Percentiles rank a stretch among this genome's conserved stretches.
These are phyloP conservation scores for Allochrocebus solatus DNA, from an alignment of 2,797 vertebrate species.

Conservation along the genomic window DNA sequence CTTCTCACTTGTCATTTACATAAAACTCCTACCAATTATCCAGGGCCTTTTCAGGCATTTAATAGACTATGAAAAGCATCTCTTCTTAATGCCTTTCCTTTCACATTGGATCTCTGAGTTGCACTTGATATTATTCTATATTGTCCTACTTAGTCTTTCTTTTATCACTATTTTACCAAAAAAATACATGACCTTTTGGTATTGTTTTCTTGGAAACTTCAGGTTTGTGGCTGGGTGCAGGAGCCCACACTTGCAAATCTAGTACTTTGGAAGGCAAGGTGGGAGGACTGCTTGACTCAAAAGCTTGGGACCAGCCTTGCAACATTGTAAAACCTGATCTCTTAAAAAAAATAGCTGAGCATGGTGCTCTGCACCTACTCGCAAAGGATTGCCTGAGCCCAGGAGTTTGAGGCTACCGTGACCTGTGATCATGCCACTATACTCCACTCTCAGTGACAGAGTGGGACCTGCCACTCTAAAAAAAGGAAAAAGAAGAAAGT, in stretches of 20 bases:
- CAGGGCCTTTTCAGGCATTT: fast-evolving
- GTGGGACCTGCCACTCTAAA: neutral
- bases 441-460: too few relatives aligned
- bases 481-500: neutral
- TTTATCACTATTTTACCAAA: neutral
- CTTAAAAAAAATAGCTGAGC: too few relatives aligned
- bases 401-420: too few relatives aligned
- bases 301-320: too few relatives aligned
- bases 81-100: neutral
- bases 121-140: fast-evolving
- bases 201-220: neutral
- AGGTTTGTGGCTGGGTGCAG: neutral
- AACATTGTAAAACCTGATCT: too few relatives aligned
- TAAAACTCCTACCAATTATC: fast-evolving
- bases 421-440: too few relatives aligned
- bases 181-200: neutral
- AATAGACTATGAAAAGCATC: fast-evolving
- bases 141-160: neutral
- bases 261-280: too few relatives aligned
- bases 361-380: too few relatives aligned
- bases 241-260: too few relatives aligned
- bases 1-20: neutral
- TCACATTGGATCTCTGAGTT: neutral
- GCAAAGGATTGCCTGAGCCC: too few relatives aligned
- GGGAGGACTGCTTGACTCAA: too few relatives aligned